phyloP scores from a whole-genome alignment of 2,888 invertebrate species.

The Cryptocheilus praepositus region DNA sequence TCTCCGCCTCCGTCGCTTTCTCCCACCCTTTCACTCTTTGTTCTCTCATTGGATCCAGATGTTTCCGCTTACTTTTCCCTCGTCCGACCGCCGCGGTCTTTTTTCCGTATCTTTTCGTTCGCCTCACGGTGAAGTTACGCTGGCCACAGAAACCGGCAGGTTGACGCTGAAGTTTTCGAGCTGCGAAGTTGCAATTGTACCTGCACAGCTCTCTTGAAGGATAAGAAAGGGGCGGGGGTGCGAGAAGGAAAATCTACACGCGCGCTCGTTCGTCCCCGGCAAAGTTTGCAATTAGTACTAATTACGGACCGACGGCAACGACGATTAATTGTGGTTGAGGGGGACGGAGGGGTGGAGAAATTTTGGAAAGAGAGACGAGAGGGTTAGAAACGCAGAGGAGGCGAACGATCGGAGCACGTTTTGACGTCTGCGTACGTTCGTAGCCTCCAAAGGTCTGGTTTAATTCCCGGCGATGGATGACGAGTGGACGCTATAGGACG shows the following conservation, averaged over 20 bases:
- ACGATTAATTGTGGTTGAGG: conserved; percentile 6
- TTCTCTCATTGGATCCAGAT: conserved; percentile 11
- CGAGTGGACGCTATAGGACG: too few relatives aligned
- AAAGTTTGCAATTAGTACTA: conserved; percentile 38
- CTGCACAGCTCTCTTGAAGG: conserved; percentile 9
- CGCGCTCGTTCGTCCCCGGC: conserved; percentile 16
- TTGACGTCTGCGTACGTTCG: neutral
- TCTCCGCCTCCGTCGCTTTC: neutral
- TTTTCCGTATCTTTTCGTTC: conserved; percentile 23
- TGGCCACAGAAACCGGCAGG: conserved; percentile 15
- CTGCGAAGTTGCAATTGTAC: conserved; percentile 23
- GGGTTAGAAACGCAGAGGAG: too few relatives aligned
- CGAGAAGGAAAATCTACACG: neutral
- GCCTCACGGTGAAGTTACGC: conserved; percentile 25
- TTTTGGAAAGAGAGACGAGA: neutral
- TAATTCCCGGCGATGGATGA: too few relatives aligned
- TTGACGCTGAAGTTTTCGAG: conserved; percentile 26
- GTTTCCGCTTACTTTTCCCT: conserved; percentile 18
- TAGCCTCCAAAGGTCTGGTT: too few relatives aligned
- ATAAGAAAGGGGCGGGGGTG: conserved; percentile 9
- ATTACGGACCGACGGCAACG: conserved; percentile 29
- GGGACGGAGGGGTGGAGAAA: neutral
- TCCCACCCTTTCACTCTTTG: neutral
- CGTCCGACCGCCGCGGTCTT: neutral
- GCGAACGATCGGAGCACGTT: neutral